Conservation (phyloP, 1,140 invertebrate species). For the Anastrepha ludens region DNA sequence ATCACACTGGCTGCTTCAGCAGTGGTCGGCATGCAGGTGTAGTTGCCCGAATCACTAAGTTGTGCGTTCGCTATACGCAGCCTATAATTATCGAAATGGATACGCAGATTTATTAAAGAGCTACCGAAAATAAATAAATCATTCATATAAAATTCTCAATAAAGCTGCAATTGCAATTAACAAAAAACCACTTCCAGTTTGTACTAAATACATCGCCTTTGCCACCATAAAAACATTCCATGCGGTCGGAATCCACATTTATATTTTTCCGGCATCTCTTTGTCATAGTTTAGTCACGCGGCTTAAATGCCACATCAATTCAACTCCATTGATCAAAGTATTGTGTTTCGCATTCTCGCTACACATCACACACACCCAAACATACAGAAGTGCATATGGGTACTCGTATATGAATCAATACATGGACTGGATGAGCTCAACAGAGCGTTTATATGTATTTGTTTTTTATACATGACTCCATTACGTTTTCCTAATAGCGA, state of each 20-base stretch:
- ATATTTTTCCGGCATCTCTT: conserved; percentile 4
- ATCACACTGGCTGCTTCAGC: conserved; percentile 87
- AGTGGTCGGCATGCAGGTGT: conserved; percentile 88
- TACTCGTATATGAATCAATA: no score
- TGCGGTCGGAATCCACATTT: conserved; percentile 10
- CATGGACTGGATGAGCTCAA: background rate
- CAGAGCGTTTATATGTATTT: background rate
- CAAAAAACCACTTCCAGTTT: no score
- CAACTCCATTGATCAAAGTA: conserved; percentile 69
- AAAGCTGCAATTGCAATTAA: no score
- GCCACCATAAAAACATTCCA: background rate
- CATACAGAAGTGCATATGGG: background rate
- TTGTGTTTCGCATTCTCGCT: conserved; percentile 59
- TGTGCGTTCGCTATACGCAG: conserved; percentile 85
- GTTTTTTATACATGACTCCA: background rate
- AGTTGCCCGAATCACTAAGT: conserved; percentile 87
- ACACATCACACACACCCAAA: conserved; percentile 61
- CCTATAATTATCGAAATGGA: conserved; percentile 68
- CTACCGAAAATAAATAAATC: no score
- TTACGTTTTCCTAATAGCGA: background rate
- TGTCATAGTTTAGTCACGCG: conserved; percentile 14
- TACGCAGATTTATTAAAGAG: background rate
- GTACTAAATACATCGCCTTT: background rate
- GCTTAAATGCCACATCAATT: conserved; percentile 60
- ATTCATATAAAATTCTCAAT: background rate